A percentile compares a stretch with the other conserved stretches of the same genome.
These are phyloP conservation scores for Ammodramus savannarum DNA, from an alignment of 2,113 vertebrate species.

Conservation along the genomic window DNA sequence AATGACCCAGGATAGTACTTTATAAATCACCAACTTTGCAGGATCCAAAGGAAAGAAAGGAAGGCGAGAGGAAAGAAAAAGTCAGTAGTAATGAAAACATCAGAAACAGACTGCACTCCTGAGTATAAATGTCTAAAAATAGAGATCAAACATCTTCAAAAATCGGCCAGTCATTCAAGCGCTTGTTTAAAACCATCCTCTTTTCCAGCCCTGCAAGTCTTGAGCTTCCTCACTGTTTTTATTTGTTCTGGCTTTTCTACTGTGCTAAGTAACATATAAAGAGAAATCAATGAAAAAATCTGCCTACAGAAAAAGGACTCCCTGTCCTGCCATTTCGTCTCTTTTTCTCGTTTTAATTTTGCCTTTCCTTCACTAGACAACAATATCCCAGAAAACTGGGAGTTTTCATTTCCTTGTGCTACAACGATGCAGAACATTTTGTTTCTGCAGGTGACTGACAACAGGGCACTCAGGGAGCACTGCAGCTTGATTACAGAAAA, in stretches of 20 bases:
- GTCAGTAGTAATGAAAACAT: conserved; percentile 26
- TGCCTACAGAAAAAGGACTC: neutral
- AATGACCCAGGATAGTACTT: neutral
- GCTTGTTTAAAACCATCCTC: neutral
- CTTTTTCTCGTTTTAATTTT: neutral
- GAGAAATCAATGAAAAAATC: neutral
- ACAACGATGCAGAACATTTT: neutral
- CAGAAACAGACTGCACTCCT: neutral
- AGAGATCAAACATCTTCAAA: conserved; percentile 34
- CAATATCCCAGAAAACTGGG: neutral
- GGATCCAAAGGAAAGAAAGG: neutral
- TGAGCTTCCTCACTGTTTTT: conserved; percentile 20
- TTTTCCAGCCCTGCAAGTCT: neutral
- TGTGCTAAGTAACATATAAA: neutral
- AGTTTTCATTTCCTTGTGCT: conserved; percentile 3
- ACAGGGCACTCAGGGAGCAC: neutral
- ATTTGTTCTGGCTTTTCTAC: conserved; percentile 47
- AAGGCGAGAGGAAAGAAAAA: neutral
- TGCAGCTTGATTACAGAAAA: neutral
- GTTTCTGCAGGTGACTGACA: neutral
- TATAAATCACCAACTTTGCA: conserved; percentile 4
- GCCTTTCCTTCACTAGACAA: neutral
- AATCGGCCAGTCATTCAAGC: neutral
- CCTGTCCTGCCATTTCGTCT: neutral
- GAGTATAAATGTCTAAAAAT: conserved; percentile 44